A percentile compares a stretch with the other conserved stretches of the same genome.
phyloP scores from a whole-genome alignment of 1,140 invertebrate species.

The Bicyclus anynana region DNA sequence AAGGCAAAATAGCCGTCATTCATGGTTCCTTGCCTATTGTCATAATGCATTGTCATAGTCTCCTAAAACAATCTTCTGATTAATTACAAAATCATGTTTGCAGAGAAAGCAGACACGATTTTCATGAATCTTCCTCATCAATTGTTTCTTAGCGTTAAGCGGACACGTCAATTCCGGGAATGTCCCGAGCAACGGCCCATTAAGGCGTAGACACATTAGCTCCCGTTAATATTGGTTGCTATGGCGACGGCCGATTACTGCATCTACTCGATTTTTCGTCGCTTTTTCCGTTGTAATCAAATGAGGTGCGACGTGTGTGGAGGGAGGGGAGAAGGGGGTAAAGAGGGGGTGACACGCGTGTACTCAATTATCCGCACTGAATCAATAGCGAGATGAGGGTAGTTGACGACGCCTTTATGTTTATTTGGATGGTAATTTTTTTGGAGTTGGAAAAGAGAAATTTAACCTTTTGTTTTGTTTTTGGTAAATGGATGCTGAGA shows the following conservation, averaged over 20 bases:
- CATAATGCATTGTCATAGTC: too few relatives aligned
- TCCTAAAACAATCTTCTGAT: too few relatives aligned
- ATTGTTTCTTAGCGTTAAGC: too few relatives aligned
- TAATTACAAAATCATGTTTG: too few relatives aligned
- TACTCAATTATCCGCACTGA: slow-evolving; percentile 75
- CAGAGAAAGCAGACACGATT: too few relatives aligned
- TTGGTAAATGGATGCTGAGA: too few relatives aligned
- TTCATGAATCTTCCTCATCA: too few relatives aligned
- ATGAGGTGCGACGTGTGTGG: slow-evolving; percentile 64
- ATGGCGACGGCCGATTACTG: slow-evolving; percentile 70
- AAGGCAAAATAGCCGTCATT: too few relatives aligned
- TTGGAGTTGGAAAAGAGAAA: slow-evolving; percentile 12
- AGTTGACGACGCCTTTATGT: slow-evolving; percentile 66
- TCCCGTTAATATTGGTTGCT: slow-evolving; percentile 68
- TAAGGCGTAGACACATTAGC: slow-evolving; percentile 28
- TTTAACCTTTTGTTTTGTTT: slow-evolving; percentile 17
- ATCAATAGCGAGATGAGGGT: slow-evolving; percentile 75
- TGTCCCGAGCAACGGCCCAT: slow-evolving; percentile 3
- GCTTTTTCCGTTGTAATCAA: slow-evolving; percentile 76
- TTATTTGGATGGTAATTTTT: slow-evolving; percentile 51
- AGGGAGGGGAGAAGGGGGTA: slow-evolving; percentile 20
- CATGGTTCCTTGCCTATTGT: too few relatives aligned
- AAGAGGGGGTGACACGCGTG: slow-evolving; percentile 60
- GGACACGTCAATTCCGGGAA: background rate
- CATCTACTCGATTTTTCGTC: slow-evolving; percentile 73